These are phyloP conservation scores for Rotaria macrura DNA, from an alignment of 2,888 invertebrate species.

Conservation along the genomic window DNA sequence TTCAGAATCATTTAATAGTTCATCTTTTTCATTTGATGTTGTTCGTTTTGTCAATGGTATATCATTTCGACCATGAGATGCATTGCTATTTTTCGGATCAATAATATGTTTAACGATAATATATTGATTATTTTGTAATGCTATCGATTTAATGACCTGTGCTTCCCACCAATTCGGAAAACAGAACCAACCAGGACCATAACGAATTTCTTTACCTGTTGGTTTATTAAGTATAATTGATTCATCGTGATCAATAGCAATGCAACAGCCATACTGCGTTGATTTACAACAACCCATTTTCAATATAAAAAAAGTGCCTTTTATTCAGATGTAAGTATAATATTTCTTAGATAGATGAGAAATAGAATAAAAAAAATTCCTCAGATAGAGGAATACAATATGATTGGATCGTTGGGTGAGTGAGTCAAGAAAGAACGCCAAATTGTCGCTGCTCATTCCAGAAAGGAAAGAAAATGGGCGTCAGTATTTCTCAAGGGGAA, in stretches of 20 bases:
- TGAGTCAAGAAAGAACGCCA: too few species aligned
- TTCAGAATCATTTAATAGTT: not conserved
- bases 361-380: too few species aligned
- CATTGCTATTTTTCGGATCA: not conserved
- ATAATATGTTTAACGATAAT: not conserved
- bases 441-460: too few species aligned
- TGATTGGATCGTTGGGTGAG: too few species aligned
- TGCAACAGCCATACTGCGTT: not conserved
- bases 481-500: too few species aligned
- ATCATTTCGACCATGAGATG: not conserved
- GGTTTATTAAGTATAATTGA: not conserved
- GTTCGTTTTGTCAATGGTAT: not conserved
- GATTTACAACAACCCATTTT: not conserved
- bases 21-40: not conserved
- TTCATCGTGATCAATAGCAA: not conserved
- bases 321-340: not conserved
- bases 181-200: slow-evolving; percentile 12
- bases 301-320: not conserved
- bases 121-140: not conserved
- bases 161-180: not conserved
- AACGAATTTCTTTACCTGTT: not conserved
- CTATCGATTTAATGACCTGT: not conserved
- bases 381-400: too few species aligned
- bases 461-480: too few species aligned
- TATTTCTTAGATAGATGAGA: too few species aligned